Evolutionary conservation across 2,113 vertebrate genomes (phyloP), one percentile per base, ranked within the genome.

Genomic region (Haplochromis vanheusdeni): DNA sequence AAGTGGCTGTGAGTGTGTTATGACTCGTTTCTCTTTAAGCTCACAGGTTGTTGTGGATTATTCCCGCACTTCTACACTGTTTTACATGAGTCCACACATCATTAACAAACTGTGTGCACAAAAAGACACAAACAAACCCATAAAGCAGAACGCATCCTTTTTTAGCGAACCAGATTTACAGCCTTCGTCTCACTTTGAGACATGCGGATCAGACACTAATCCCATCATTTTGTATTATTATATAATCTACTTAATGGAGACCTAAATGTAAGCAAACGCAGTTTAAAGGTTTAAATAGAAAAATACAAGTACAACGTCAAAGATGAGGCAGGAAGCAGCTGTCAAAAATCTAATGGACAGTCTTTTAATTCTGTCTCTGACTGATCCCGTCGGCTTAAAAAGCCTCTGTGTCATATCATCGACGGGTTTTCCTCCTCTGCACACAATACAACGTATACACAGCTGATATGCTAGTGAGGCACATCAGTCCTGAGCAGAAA

Each of bases 101-200:
- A 28, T 49, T 49, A 75, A 28, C 68, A 75, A 75, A 77, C 9
- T 31, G 70, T 7, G 70, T 17, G 26, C 23, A 51, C 45, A 49
- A 1, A 49, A 33, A 17, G 0, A 49, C 73, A 28, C 9, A 31
- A 49, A 31, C 16, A 47, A 49, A 31, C 70, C 16, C 42, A 47
- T 19, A 3, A 0, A 49, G 33, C 1, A 8, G 33, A 77, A 1
- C 19, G 21, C 42, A 47, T 75, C 23, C 14, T 45, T 73, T 75
- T 75, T 0, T 12, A 49, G 0, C 0, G 0, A 49, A 31, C 9
- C 1, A 1, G 40, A 31, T 31, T 77, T 77, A 77, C 42, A 49
- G 70, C 70, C 16, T 77, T 77, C 0, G 3, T 49, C 70, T 77
- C 42, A 4, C 6, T 49, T 31, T 31, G 19, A 47, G 70, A 45